Evolutionary conservation across 1,140 invertebrate species (phyloP).

Genomic region (Calycopis cecrops): DNA sequence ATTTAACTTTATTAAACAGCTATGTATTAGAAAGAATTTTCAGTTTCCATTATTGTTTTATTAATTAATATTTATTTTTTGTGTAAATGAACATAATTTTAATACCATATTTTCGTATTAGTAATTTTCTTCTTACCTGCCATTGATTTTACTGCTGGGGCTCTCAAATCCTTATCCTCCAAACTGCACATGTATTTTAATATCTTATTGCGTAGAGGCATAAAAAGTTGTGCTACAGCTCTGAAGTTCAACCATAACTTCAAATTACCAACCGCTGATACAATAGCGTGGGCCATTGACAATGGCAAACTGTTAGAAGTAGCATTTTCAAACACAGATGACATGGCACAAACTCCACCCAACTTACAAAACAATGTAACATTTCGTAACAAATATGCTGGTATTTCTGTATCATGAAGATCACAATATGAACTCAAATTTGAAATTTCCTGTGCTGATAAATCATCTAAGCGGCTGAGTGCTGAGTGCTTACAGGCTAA

Average conservation of each 20-base stretch:
- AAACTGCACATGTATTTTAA: conserved; percentile 95
- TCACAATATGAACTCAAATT: conserved; percentile 90
- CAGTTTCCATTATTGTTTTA: too few species aligned
- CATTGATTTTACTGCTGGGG: conserved; percentile 91
- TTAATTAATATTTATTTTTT: too few species aligned
- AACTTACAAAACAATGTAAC: conserved; percentile 94
- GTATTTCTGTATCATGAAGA: conserved; percentile 93
- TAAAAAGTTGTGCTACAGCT: conserved; percentile 90
- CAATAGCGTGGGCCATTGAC: conserved; percentile 92
- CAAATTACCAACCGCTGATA: conserved; percentile 92
- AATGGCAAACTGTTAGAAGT: conserved; percentile 86
- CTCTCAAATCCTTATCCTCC: conserved; percentile 91
- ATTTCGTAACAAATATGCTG: conserved; percentile 90
- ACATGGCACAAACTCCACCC: conserved; percentile 90
- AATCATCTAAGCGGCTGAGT: conserved; percentile 84
- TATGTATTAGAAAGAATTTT: too few species aligned
- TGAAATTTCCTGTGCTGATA: conserved; percentile 85
- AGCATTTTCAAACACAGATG: conserved; percentile 85
- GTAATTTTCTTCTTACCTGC: conserved; percentile 77
- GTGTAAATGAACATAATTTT: too few species aligned
- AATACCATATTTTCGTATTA: too few species aligned
- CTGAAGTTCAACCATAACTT: conserved; percentile 96
- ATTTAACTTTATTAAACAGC: too few species aligned
- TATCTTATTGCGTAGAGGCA: conserved; percentile 89
- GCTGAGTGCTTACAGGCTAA: conserved; percentile 92